phyloP scores from a whole-genome alignment of 2,113 vertebrate species.

The Oryzias celebensis region DNA sequence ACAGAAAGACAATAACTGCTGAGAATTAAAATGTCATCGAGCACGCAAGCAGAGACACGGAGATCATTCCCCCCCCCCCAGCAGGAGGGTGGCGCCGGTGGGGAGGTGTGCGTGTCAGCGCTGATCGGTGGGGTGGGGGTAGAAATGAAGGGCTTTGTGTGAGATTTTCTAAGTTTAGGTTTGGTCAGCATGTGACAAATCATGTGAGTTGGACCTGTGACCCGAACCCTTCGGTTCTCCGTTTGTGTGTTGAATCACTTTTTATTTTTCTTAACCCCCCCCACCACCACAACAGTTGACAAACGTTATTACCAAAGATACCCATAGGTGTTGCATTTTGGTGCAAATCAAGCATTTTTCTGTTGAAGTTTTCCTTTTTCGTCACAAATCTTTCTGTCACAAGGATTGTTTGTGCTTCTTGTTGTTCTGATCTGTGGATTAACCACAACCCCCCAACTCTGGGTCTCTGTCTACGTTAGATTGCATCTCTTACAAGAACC shows the following conservation, averaged over 20 bases:
- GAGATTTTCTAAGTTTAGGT: conserved; percentile 20
- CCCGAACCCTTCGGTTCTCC: not conserved
- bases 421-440: not conserved
- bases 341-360: no score
- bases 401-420: no score
- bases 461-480: not conserved
- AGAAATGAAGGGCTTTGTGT: conserved; percentile 19
- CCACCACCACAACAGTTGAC: no score
- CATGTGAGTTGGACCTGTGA: conserved; percentile 51
- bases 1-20: conserved; percentile 63
- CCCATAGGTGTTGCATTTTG: no score
- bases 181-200: conserved; percentile 50
- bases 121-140: conserved; percentile 1
- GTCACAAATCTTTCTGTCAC: no score
- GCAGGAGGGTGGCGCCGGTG: no score
- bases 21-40: conserved; percentile 73
- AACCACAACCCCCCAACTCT: conserved; percentile 4
- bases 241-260: no score
- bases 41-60: conserved; percentile 56
- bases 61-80: conserved; percentile 40
- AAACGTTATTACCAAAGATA: no score
- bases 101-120: not conserved
- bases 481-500: no score
- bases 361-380: no score
- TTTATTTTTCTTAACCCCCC: no score